These are phyloP conservation scores for Limonius californicus DNA, from an alignment of 1,140 invertebrate species.

Conservation along the genomic window DNA sequence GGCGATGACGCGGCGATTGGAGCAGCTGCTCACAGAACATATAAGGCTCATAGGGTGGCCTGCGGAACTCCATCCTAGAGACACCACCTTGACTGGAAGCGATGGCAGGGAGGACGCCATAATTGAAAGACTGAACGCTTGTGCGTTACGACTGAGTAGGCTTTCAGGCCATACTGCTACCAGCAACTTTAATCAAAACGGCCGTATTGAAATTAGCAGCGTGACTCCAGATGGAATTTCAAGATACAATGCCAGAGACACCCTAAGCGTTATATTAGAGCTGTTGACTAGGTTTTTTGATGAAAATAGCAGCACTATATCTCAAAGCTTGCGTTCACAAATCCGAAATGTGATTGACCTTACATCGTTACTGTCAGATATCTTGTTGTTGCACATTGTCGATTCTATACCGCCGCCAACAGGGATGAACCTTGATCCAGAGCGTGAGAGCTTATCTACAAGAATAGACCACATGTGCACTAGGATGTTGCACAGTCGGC, in stretches of 20 bases:
- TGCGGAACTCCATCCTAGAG: not conserved
- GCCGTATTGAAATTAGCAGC: conserved; percentile 15
- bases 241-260: conserved; percentile 13
- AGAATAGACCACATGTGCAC: conserved; percentile 40
- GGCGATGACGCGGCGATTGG: conserved; percentile 25
- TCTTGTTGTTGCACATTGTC: conserved; percentile 41
- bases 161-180: not conserved
- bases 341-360: conserved; percentile 36
- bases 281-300: conserved; percentile 5
- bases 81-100: not conserved
- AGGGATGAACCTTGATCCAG: conserved; percentile 38
- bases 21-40: conserved; percentile 27
- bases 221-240: conserved; percentile 20
- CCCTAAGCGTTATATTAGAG: conserved; percentile 5
- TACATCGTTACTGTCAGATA: conserved; percentile 38
- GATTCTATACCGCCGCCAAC: conserved; percentile 41
- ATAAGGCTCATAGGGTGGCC: conserved; percentile 20
- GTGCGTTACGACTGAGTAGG: conserved; percentile 13
- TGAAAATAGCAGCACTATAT: conserved; percentile 7
- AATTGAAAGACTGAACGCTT: conserved; percentile 16
- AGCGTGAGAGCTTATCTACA: conserved; percentile 35
- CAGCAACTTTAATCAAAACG: not conserved
- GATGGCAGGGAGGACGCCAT: conserved; percentile 10
- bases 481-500: conserved; percentile 37
- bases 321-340: conserved; percentile 30